These are phyloP conservation scores for Pseudomyrmex concolor DNA, from an alignment of 1,140 invertebrate genomes.

Conservation along the genomic window DNA sequence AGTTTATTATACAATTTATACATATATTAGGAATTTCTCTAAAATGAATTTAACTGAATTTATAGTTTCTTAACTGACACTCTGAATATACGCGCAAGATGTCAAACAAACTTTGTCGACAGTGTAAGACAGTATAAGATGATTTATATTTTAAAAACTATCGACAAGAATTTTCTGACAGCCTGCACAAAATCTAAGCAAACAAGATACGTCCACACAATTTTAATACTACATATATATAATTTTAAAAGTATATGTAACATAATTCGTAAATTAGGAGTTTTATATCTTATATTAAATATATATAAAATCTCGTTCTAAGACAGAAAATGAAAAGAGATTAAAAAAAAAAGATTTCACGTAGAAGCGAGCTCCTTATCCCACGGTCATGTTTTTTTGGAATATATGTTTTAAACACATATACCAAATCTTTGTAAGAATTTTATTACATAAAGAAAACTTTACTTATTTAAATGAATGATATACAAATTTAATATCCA, in stretches of 20 bases:
- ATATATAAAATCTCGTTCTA: no score
- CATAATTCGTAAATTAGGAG: neutral
- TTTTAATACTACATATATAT: neutral
- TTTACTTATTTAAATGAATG: conserved; percentile 47
- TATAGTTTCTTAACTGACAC: no score
- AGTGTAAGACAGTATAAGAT: neutral
- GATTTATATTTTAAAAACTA: conserved; percentile 7
- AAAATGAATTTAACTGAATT: conserved; percentile 50
- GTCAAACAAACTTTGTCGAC: no score
- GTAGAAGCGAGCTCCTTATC: conserved; percentile 75
- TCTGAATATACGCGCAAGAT: no score
- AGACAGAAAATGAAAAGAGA: conserved; percentile 31
- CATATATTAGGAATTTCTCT: conserved; percentile 67
- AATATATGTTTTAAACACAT: conserved; percentile 57
- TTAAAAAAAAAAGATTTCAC: conserved; percentile 71
- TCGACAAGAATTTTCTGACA: conserved; percentile 9
- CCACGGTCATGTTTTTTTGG: conserved; percentile 74
- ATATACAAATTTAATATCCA: conserved; percentile 54
- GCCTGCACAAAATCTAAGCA: conserved; percentile 18
- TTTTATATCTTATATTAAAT: no score
- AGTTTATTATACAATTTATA: conserved; percentile 40
- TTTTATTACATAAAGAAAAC: conserved; percentile 41
- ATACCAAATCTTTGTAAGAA: conserved; percentile 42
- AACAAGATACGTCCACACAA: conserved; percentile 18
- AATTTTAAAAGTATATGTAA: conserved; percentile 3